Percentiles rank a stretch among this genome's conserved stretches.
Evolutionary conservation across 2,797 vertebrate species (phyloP).

Genomic region (Sphenopsis melanotis): DNA sequence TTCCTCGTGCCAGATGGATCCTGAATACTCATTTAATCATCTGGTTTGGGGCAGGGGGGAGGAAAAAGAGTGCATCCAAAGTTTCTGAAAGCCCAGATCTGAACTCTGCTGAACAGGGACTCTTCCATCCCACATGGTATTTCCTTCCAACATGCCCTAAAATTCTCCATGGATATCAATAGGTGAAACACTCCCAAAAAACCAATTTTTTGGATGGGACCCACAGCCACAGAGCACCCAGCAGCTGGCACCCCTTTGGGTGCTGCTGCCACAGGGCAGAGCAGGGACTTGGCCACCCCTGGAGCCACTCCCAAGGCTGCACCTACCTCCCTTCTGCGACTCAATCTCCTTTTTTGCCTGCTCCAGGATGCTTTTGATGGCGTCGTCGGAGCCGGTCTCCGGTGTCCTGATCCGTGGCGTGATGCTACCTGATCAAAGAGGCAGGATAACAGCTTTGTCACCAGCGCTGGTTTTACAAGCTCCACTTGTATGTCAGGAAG

Average conservation of each 20-base stretch:
- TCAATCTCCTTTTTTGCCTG: conserved; percentile 99
- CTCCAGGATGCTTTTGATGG: conserved; percentile 98
- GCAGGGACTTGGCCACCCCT: rapidly evolving
- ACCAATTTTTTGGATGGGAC: neutral
- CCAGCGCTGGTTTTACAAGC: neutral
- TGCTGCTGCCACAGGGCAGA: neutral
- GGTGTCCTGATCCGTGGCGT: conserved; percentile 98
- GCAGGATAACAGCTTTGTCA: conserved; percentile 20
- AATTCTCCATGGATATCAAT: neutral
- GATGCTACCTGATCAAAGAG: conserved; percentile 90
- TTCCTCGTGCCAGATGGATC: conserved; percentile 27
- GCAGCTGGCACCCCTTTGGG: neutral
- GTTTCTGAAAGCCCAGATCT: neutral
- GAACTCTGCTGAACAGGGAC: rapidly evolving
- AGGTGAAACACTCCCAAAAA: neutral
- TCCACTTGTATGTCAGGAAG: neutral
- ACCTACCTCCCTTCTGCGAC: conserved; percentile 90
- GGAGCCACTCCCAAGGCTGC: neutral
- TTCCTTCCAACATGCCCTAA: neutral
- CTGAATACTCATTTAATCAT: conserved; percentile 34
- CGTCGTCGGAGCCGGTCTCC: conserved; percentile 96
- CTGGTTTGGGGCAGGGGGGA: neutral
- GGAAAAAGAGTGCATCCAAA: neutral
- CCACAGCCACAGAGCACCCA: neutral
- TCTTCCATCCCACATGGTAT: neutral